Evolutionary conservation across 2,113 vertebrate genomes (phyloP).

Genomic region (Coptodon bakossiorum): DNA sequence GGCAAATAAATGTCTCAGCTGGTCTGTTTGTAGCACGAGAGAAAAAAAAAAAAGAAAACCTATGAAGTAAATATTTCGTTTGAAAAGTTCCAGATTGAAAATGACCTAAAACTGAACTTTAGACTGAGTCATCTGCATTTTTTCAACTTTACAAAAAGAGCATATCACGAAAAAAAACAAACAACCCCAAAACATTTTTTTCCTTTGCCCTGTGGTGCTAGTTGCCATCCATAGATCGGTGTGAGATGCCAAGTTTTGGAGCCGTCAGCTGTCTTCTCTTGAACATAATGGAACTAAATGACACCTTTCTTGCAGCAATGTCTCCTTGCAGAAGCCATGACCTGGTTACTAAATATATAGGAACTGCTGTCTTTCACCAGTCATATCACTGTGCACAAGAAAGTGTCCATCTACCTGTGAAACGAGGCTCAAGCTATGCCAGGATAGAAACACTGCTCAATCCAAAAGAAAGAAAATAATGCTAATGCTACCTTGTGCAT

Average conservation of each 20-base stretch:
- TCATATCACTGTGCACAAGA: background rate
- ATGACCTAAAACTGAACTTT: background rate
- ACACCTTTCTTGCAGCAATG: background rate
- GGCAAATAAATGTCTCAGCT: background rate
- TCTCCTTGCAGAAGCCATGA: background rate
- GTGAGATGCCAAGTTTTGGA: background rate
- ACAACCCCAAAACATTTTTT: background rate
- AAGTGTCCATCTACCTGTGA: background rate
- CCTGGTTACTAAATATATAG: background rate
- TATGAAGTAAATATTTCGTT: fast-evolving
- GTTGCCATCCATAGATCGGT: background rate
- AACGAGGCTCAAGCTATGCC: fast-evolving
- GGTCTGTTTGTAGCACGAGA: background rate
- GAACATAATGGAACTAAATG: background rate
- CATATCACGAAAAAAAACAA: background rate
- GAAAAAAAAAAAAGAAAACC: background rate
- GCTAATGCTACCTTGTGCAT: background rate
- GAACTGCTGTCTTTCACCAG: background rate
- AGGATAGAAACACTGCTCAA: fast-evolving
- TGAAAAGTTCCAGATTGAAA: background rate
- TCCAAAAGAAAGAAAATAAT: background rate
- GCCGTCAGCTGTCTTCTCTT: background rate
- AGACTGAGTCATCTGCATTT: background rate
- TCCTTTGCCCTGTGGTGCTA: background rate
- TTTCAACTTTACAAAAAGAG: background rate